Percentiles rank a stretch among this genome's conserved stretches.
These are phyloP conservation scores for Diplolepis rosae DNA, from an alignment of 2,888 invertebrate species.

Conservation along the genomic window DNA sequence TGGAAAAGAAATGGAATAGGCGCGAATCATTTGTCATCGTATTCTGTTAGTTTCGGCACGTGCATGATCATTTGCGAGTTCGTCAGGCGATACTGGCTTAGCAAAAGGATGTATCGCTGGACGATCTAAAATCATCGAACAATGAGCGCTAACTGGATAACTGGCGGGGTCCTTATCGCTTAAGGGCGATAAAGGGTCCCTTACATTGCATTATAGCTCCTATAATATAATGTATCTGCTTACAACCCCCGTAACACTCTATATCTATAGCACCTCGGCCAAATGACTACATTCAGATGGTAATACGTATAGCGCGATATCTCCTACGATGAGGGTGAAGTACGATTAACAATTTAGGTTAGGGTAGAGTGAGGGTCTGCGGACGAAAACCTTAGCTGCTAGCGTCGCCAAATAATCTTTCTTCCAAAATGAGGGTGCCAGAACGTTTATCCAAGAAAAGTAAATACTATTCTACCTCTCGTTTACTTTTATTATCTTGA, in stretches of 20 bases:
- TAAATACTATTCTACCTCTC: constrained; percentile 21
- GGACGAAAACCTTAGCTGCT: constrained; percentile 3
- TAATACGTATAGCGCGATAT: constrained; percentile 67
- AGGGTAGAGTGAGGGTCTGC: constrained; percentile 21
- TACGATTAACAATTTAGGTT: constrained; percentile 71
- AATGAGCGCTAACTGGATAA: constrained; percentile 72
- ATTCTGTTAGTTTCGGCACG: constrained; percentile 51
- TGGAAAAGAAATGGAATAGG: background rate
- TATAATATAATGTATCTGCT: constrained; percentile 69
- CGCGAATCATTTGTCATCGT: constrained; percentile 57
- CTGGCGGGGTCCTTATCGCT: constrained; percentile 58
- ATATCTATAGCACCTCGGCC: constrained; percentile 47
- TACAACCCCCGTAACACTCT: constrained; percentile 50
- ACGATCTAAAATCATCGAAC: constrained; percentile 70
- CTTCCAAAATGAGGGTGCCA: constrained; percentile 20
- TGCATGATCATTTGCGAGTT: constrained; percentile 44
- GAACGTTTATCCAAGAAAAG: constrained; percentile 29
- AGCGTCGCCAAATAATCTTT: constrained; percentile 30
- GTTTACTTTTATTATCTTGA: constrained; percentile 22
- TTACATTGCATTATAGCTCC: constrained; percentile 69
- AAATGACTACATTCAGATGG: constrained; percentile 72
- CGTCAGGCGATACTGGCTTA: constrained; percentile 41
- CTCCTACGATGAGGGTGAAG: constrained; percentile 60
- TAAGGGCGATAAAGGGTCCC: constrained; percentile 56
- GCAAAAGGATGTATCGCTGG: constrained; percentile 59